Evolutionary conservation across 2,797 vertebrate genomes (phyloP), one percentile per base, ranked within the genome.

Genomic region (Poeciliopsis paucimaculata): DNA sequence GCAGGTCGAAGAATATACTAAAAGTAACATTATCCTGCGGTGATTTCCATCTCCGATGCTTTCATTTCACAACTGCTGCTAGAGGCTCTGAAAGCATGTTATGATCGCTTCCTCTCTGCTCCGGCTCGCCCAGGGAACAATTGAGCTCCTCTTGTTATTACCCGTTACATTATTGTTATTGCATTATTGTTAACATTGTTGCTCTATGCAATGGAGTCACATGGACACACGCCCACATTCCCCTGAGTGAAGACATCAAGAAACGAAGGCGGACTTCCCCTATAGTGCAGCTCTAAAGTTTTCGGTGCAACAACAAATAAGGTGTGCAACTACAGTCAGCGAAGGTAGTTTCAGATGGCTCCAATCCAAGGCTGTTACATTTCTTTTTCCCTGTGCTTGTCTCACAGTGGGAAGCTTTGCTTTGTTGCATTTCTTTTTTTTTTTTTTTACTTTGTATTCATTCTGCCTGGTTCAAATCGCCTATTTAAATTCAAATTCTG

Each of bases 81-180:
- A 76, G 51, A 86, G 88, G 92, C 92, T 82, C 82, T 72, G 68
- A 89, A 88, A 90, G 86, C 78, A 81, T 43, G 82, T 93, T 90
- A 88, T 28, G 9, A 89, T 90, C 84, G 88, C 91, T 93, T 90
- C 90, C 89, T 88, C 85, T 79, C 75, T 39, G n/a, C 87, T 90
- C 76, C 46, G 4, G 41, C 20, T 88, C 89, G 75, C 79, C 83
- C 84, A 12, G 91, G 93, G 93, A 92, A 87, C 91, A 73, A 87
- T 93, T 74, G 79, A 90, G 82, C 85, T n/a, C 76, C 83, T 88
- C 82, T 68, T 77, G 75, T 89, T 93, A 89, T 93, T 88, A 90
- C 91, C 83, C 87, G 90, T 92, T 91, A 91, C 87, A 86, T 90
- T 88, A 89, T 75, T 86, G 84, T 91, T 92, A 94, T 93, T 93